Percentiles rank a stretch among this genome's conserved stretches.
Conservation (phyloP, 2,888 invertebrate genomes). For the Drosophila phalerata region DNA sequence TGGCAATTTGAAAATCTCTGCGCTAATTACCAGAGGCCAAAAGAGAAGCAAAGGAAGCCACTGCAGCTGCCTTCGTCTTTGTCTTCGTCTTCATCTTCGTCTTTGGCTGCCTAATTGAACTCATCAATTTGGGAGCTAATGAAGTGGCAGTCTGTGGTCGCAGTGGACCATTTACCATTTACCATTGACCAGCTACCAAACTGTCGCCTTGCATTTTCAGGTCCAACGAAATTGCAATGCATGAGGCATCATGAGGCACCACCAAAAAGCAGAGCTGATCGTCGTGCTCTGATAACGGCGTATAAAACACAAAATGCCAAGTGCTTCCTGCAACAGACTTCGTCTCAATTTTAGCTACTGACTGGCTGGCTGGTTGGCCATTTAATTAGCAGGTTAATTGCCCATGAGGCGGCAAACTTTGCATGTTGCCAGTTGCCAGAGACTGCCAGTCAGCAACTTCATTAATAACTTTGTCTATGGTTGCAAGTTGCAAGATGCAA, state of each 20-base stretch:
- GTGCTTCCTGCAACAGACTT: slow-evolving; percentile 64
- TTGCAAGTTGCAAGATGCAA: no score
- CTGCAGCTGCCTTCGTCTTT: slow-evolving; percentile 40
- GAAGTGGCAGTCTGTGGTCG: slow-evolving; percentile 61
- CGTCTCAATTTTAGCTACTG: slow-evolving; percentile 48
- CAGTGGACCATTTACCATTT: slow-evolving; percentile 32
- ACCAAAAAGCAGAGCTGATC: slow-evolving; percentile 33
- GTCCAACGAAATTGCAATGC: slow-evolving; percentile 64
- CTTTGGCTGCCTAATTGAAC: slow-evolving; percentile 83
- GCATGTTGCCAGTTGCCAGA: slow-evolving; percentile 34
- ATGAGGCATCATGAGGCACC: slow-evolving; percentile 48
- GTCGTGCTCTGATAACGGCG: slow-evolving; percentile 59
- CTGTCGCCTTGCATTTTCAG: slow-evolving; percentile 77
- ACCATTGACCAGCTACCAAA: slow-evolving; percentile 34
- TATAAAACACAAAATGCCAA: slow-evolving; percentile 68
- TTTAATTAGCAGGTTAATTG: slow-evolving; percentile 79
- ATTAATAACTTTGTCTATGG: slow-evolving; percentile 63
- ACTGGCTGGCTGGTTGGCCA: slow-evolving; percentile 55
- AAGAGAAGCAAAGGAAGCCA: slow-evolving; percentile 5
- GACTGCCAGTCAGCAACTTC: slow-evolving; percentile 62
- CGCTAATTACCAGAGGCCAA: slow-evolving; percentile 73
- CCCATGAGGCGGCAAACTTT: slow-evolving; percentile 64
- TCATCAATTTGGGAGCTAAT: slow-evolving; percentile 83
- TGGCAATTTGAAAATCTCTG: slow-evolving; percentile 83
- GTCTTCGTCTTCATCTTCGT: slow-evolving; percentile 7